Evolutionary conservation across 2,113 vertebrate species (phyloP), one percentile per base, ranked within the genome.

Genomic region (Sander lucioperca): DNA sequence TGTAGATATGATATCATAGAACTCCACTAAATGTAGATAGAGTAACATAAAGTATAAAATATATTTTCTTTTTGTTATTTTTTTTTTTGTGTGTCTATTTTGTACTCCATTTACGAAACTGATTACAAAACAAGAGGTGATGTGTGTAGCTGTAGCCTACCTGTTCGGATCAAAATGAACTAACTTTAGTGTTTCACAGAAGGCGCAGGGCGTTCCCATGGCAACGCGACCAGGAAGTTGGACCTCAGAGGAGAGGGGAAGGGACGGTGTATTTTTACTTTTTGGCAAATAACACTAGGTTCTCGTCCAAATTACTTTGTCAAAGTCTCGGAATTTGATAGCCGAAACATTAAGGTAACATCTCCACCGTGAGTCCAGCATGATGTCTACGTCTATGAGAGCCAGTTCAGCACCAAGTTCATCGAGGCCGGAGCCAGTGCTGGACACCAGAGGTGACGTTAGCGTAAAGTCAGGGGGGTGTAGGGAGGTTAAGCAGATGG

Each of bases 181-280:
- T 18, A 23, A 57, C 69, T 53, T 53, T 15, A 13, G 59, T 5
- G 30, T 45, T 33, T 2, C 21, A 18, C 1, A 12, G n/a, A 15
- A 14, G 48, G 15, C 45, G n/a, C 10, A 0, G 45, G 21, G 6
- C 81, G 90, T 89, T 79, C 21, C 92, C 79, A 79, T 78, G 54
- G 85, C 85, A 75, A 90, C 92, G 51, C 43, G 23, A 86, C 71
- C 86, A 77, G 90, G 85, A 81, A 89, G 90, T 80, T 21, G 59
- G 33, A 5, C 48, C 67, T 6, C 18, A 8, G 39, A 1, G 14
- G 18, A 59, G 8, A 23, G 67, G 0, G 3, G 13, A 43, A 3
- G 3, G 23, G 67, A 27, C n/a, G 16, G 10, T 6, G 27, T 47
- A 12, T 30, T 6, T 21, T n/a, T 16, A 8, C 23, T 33, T 63